Conservation (phyloP, 2,888 invertebrate species). For the Pinctada fucata region DNA sequence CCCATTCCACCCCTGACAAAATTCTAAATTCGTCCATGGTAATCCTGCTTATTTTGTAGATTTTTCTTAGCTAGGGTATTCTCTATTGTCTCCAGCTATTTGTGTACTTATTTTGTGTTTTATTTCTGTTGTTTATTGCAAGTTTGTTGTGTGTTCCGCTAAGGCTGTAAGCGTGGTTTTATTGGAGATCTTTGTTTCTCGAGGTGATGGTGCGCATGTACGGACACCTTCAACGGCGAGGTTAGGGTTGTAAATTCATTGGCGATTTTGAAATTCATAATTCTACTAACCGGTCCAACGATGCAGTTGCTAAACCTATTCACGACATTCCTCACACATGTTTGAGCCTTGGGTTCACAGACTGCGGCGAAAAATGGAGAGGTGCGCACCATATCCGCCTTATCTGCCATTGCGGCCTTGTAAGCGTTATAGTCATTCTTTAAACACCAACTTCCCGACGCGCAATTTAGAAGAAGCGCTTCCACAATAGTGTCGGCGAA, state of each 20-base stretch:
- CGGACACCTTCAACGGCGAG: not conserved
- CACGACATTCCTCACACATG: conserved; percentile 39
- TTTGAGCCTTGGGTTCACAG: conserved; percentile 34
- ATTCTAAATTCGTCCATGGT: too few relatives aligned
- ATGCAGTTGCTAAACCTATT: conserved; percentile 39
- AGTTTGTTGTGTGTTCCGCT: too few relatives aligned
- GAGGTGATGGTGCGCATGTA: not conserved
- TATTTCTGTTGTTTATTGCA: too few relatives aligned
- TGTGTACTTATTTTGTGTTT: too few relatives aligned
- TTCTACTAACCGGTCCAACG: conserved; percentile 39
- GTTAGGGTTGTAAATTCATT: not conserved
- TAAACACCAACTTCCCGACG: conserved; percentile 51
- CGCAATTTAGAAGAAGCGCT: conserved; percentile 46
- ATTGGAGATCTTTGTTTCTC: too few relatives aligned
- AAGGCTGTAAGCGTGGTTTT: too few relatives aligned
- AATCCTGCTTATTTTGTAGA: too few relatives aligned
- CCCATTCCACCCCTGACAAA: too few relatives aligned
- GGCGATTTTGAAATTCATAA: not conserved
- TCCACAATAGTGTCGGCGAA: conserved; percentile 52
- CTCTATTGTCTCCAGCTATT: too few relatives aligned
- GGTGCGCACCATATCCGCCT: conserved; percentile 46
- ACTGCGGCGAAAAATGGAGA: conserved; percentile 42
- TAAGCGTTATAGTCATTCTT: conserved; percentile 48
- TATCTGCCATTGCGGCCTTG: conserved; percentile 47
- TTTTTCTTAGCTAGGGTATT: too few relatives aligned